A percentile compares a stretch with the other conserved stretches of the same genome.
phyloP scores from a whole-genome alignment of 2,113 vertebrate species.

The Saguinus midas region DNA sequence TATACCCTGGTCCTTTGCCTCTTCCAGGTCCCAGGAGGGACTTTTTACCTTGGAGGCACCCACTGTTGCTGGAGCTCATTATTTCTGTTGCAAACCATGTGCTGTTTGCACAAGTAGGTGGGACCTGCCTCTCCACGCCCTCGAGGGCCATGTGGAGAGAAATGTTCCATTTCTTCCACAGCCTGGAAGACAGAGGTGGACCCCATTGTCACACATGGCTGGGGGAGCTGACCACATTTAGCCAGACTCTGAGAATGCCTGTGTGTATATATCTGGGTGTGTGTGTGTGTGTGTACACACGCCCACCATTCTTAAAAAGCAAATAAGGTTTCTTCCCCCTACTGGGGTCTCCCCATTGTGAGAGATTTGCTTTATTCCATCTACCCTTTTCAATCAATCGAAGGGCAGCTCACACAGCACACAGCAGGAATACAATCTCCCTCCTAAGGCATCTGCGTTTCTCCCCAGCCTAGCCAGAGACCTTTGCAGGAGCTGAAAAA shows the following conservation, averaged over 20 bases:
- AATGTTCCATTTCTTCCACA: not conserved
- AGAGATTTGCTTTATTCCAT: slow-evolving; percentile 51
- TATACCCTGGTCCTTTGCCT: not conserved
- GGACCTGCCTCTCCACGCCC: not conserved
- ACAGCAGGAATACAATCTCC: slow-evolving; percentile 43
- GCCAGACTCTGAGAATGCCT: not conserved
- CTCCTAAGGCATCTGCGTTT: not conserved
- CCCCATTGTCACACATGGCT: not conserved
- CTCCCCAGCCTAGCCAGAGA: not conserved
- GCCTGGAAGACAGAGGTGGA: not conserved
- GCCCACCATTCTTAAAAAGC: slow-evolving; percentile 60
- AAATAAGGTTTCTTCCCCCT: slow-evolving; percentile 24
- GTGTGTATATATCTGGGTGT: not conserved
- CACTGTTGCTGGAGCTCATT: not conserved
- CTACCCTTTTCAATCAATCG: slow-evolving; percentile 70
- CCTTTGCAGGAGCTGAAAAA: slow-evolving; percentile 11
- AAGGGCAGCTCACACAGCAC: slow-evolving; percentile 56
- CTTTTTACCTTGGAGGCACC: slow-evolving; percentile 13
- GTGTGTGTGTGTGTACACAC: not conserved
- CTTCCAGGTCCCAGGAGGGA: not conserved
- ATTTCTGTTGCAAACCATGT: slow-evolving; percentile 8
- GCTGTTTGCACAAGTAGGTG: rapidly evolving
- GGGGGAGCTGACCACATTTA: not conserved
- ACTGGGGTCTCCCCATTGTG: slow-evolving; percentile 47
- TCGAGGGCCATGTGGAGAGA: not conserved